Evolutionary conservation across 2,888 invertebrate genomes (phyloP), one percentile per base, ranked within the genome.

Genomic region (Cyclophora punctaria): DNA sequence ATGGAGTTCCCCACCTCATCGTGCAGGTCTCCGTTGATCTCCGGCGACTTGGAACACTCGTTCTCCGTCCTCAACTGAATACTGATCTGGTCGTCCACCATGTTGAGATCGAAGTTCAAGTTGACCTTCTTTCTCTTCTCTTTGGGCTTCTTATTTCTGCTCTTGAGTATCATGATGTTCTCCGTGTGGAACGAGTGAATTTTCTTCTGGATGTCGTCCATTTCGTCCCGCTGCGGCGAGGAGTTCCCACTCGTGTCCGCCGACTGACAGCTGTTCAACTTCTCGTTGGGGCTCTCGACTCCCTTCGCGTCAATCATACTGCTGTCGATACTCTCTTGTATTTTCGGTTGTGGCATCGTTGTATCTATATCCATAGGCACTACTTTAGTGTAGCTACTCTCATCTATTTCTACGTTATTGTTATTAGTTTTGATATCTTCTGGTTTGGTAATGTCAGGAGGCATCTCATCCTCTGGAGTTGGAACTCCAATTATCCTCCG

Each of bases 101-200:
- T 88, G 66, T 83, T 88, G 40, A 89, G 80, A 64, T 89, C 89
- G 56, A 89, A 89, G 60, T 89, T 89, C 7, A 89, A 66, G 56
- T 89, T 89, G n/a, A 89, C 89, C 64, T 89, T 88, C 78, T 89
- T 89, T 54, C 89, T 78, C 57, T 89, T 89, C 60, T 89, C 89
- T 58, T 89, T 89, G 0, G 87, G 86, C 52, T 91, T 91, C 53
- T 90, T 91, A 52, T 91, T 91, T 56, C 91, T 84, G 49, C 91
- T 91, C 62, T 91, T 90, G 45, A 92, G 70, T 61, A 91, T 90
- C 56, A 88, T 85, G 56, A 92, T 91, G 67, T 91, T 92, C 64
- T 90, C 91, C 2, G 91, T 91, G 67, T 92, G 91, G 69, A 92
- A 92, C 41, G 90, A 91, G 62, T 91, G 90, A 56, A 91, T 83